Percentiles rank a stretch among this genome's conserved stretches.
phyloP scores from a whole-genome alignment of 37 sponge, comb jelly and placozoan genomes.

The Beroe forskalii region DNA sequence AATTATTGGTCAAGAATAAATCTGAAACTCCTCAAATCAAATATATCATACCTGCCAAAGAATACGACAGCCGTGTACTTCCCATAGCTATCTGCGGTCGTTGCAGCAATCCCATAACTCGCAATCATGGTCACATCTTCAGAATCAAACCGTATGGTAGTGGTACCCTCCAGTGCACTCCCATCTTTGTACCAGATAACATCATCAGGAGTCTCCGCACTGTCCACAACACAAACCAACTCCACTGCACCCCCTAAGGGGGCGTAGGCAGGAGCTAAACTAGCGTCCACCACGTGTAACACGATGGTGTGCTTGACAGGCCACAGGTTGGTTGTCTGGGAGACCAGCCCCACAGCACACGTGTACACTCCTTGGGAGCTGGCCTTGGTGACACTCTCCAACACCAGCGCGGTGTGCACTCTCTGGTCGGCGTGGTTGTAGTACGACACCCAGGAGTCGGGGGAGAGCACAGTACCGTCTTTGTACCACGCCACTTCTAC shows the following conservation, averaged over 20 bases:
- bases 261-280: not conserved
- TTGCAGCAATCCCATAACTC: not conserved
- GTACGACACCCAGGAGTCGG: not conserved
- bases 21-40: not conserved
- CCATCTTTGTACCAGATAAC: conserved; percentile 40
- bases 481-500: conserved; percentile 41
- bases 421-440: not conserved
- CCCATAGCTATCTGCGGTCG: not conserved
- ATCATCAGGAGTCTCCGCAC: conserved; percentile 7
- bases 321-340: conserved; percentile 24
- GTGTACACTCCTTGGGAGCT: not conserved
- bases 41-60: conserved; percentile 3
- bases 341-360: not conserved
- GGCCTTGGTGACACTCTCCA: not conserved
- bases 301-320: conserved; percentile 1
- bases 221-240: not conserved
- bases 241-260: not conserved
- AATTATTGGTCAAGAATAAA: not conserved
- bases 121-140: not conserved
- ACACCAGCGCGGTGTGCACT: not conserved
- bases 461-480: not conserved
- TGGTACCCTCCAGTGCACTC: not conserved
- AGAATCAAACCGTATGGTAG: not conserved
- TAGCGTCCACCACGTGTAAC: not conserved
- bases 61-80: conserved; percentile 10